Base-by-base conservation (phyloP, 2,113 vertebrate genomes). In the Ursus arctos region DNA sequence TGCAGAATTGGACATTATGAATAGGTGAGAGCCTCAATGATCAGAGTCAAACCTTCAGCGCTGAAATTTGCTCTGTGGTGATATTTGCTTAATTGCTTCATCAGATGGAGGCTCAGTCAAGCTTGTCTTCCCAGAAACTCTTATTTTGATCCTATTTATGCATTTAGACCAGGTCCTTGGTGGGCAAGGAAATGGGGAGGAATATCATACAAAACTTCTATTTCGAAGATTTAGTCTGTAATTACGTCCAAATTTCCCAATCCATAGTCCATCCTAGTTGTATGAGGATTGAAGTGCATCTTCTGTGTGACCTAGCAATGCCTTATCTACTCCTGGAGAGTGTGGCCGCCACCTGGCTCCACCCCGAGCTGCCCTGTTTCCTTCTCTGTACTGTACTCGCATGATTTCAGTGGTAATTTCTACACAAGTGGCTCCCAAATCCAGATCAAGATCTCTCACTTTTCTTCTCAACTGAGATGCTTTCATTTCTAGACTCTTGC, bases 1-100 rank as follows among this genome's bases (percentile, higher is more conserved):
- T 96, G 93, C 33, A 95, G 26, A 86, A n/a, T 83, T 79, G 87
- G 51, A 28, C 31, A 1, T 57, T 0, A 1, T 72, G 40, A 93
- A 14, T 14, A 86, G 40, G 10, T 12, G 40, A 76, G 63, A 55
- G 24, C 4, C 49, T 92, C 85, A 93, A 59, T 72, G 63, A 91
- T 55, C 61, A 36, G 36, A 94, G 53, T 72, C 36, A 82, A 91
- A 72, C 7, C 31, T 67, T 22, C 43, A 67, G 15, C 22, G 14
- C 74, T 90, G 22, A 74, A 93, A 67, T 67, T 1, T 4, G 21
- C 40, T 87, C 67, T 63, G n/a, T 65, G n/a, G 40, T 91, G 89
- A 74, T 61, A 89, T 87, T 87, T 92, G 74, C 18, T 94, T 95
- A 49, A 90, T 71, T 92, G 28, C 55, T 71, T 96, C 91, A 79